Base-by-base conservation (phyloP, 2,888 invertebrate species). In the Drosophila infuscata region DNA sequence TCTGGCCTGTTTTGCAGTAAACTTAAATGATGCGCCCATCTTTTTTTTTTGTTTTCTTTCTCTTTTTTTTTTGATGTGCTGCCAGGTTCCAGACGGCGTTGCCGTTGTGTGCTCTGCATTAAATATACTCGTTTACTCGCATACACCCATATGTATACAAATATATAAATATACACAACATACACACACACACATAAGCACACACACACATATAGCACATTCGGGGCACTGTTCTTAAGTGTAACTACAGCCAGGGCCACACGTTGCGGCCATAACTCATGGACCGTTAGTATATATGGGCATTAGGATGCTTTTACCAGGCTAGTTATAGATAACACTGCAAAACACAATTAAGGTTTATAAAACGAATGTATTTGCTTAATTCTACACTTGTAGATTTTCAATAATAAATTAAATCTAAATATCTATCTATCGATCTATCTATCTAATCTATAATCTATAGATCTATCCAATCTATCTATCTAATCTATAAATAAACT, bases 241-340 rank as follows among this genome's bases (percentile, higher is more conserved):
- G 87, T 86, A 86, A 82, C 88, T 86, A 86, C 79, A 84, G 73
- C 52, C 53, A 70, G 70, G 77, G 74, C 81, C 82, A 83, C 88
- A 88, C 86, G 89, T 84, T 88, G 84, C 63, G 86, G 69, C 86
- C 82, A 89, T 89, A 84, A 81, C 83, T 88, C 77, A 89, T 82
- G 79, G 79, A 53, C 62, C 65, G 74, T 66, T 76, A 41, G 79
- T 68, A 69, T 70, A 78, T 71, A 78, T 71, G 85, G 75, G 82
- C 76, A 79, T 78, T 72, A 82, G 80, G 71, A 82, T 79, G 81
- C 82, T 82, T 81, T 84, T 84, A 81, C 73, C 84, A 67, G 61
- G 75, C 79, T 72, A 76, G 82, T 82, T 83, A 74, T 73, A 75
- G 80, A 80, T 51, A 43, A 52, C 62, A 75, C 71, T 75, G 35